These are phyloP conservation scores for Galeopterus variegatus DNA, from an alignment of 2,113 vertebrate species.

Conservation along the genomic window DNA sequence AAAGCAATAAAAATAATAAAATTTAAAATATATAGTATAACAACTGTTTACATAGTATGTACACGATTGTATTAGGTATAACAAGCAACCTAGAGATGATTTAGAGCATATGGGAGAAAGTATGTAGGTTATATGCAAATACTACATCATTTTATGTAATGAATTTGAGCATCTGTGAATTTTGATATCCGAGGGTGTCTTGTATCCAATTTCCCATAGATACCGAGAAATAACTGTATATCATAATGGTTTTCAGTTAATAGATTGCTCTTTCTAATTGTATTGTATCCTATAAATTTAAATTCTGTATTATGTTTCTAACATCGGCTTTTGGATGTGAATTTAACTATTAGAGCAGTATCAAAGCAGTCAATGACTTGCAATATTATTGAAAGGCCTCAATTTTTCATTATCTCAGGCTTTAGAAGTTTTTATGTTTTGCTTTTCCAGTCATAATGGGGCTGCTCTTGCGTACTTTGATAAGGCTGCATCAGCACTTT, in stretches of 20 bases:
- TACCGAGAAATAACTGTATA: neutral
- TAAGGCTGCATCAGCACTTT: slow-evolving; percentile 82
- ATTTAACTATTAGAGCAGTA: slow-evolving; percentile 1
- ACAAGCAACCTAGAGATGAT: no score
- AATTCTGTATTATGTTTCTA: neutral
- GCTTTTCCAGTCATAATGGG: slow-evolving; percentile 47
- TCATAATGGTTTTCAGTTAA: neutral
- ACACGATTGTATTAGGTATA: no score
- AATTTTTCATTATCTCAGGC: slow-evolving; percentile 80
- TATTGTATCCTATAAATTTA: neutral
- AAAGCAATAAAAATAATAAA: no score
- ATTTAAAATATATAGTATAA: no score
- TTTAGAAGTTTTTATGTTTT: slow-evolving; percentile 70
- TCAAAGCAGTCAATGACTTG: neutral
- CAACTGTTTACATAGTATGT: no score
- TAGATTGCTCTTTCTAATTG: slow-evolving; percentile 11
- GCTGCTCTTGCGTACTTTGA: slow-evolving; percentile 65
- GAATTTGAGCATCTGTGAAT: no score
- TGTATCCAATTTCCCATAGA: no score
- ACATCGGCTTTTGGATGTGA: neutral
- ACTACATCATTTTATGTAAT: no score
- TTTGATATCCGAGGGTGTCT: no score
- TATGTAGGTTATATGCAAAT: no score
- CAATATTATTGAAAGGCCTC: slow-evolving; percentile 80
- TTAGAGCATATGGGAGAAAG: no score